phyloP scores from a whole-genome alignment of 2,113 vertebrate species.

The Rhinopomastus cyanomelas region DNA sequence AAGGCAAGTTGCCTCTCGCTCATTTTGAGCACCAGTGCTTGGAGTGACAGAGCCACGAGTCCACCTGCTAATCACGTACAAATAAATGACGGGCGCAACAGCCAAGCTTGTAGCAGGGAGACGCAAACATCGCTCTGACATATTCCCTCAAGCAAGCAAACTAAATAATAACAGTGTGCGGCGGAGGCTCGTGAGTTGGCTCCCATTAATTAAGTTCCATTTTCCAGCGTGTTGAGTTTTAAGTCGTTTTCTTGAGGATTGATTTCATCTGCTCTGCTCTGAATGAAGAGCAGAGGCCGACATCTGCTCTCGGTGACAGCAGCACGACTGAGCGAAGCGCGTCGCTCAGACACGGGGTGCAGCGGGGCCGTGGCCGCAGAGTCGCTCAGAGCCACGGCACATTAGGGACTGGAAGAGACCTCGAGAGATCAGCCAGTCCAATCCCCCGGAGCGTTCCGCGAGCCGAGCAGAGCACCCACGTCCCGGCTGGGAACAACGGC shows the following conservation, averaged over 20 bases:
- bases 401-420: no score
- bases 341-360: background rate
- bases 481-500: background rate
- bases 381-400: no score
- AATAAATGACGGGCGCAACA: constrained; percentile 38
- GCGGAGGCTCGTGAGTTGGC: background rate
- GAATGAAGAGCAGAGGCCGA: background rate
- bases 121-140: constrained; percentile 33
- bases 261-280: constrained; percentile 30
- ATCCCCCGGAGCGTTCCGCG: background rate
- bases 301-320: background rate
- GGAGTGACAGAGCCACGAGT: background rate
- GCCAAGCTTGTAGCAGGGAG: constrained; percentile 15
- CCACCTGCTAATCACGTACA: constrained; percentile 3
- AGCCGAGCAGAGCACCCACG: background rate
- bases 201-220: constrained; percentile 53
- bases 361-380: background rate
- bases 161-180: constrained; percentile 41
- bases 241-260: constrained; percentile 35
- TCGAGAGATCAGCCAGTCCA: no score
- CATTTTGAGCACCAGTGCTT: background rate
- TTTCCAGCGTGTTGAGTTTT: constrained; percentile 20
- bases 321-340: background rate
- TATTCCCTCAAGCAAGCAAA: constrained; percentile 30
- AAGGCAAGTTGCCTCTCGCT: background rate